phyloP scores from a whole-genome alignment of 2,113 vertebrate species.

The Archilochus colubris region DNA sequence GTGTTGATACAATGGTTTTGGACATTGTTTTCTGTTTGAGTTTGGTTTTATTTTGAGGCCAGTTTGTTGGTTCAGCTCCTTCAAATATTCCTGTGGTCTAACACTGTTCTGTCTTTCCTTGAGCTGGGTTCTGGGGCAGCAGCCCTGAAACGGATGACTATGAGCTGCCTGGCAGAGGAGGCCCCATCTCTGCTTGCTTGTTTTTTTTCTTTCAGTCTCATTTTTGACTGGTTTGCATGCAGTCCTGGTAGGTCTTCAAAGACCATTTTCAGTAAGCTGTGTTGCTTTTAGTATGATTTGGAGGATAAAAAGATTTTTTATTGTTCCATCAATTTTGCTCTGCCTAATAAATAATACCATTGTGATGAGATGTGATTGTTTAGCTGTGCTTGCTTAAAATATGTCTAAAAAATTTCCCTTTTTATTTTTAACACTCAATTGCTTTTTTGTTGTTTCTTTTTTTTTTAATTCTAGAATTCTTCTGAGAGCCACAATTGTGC shows the following conservation, averaged over 20 bases:
- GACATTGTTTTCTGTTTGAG: background rate
- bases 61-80: background rate
- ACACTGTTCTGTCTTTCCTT: background rate
- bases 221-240: background rate
- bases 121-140: background rate
- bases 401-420: background rate
- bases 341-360: background rate
- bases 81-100: background rate
- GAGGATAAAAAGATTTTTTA: background rate
- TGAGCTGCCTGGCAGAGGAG: background rate
- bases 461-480: slow-evolving; percentile 74
- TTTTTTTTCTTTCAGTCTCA: rapidly evolving
- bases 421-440: background rate
- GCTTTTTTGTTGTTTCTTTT: background rate
- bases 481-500: slow-evolving; percentile 84
- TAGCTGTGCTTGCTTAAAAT: background rate
- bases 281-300: background rate
- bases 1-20: rapidly evolving
- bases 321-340: background rate
- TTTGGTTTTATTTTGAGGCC: background rate
- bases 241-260: background rate
- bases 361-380: background rate
- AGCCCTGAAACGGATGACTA: background rate
- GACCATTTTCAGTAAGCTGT: background rate
- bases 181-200: background rate